Base-by-base conservation (phyloP, 2,888 invertebrate genomes). In the Drosophila limbata region DNA sequence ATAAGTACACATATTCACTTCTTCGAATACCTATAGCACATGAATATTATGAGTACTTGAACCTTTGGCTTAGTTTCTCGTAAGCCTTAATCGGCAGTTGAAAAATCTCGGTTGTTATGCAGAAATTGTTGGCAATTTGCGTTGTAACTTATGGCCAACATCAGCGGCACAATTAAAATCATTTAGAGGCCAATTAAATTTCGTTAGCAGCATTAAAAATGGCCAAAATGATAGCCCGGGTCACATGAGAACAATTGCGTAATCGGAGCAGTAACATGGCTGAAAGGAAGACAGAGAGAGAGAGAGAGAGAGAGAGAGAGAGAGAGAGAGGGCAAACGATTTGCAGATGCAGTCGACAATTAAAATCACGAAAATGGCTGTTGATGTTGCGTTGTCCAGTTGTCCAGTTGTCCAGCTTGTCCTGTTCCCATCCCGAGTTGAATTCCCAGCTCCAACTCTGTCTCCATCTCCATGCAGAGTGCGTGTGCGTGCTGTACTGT, bases 101-200 rank as follows among this genome's bases (percentile, higher is more conserved):
- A 45, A 15, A 55, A 42, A 64, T 64, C 59, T 52, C 39, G 28
- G 57, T 68, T 52, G 74, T 52, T 19, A 15, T 50, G 57, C 52
- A 76, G 83, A 21, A 37, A 55, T 81, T 66, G 73, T 60, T 47
- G 69, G 69, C 70, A 57, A 84, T 75, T 77, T 81, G 65, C 33
- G 51, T 59, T 81, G 87, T 84, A 84, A 88, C 77, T 88, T 83
- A 84, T 84, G 89, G 81, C 55, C 87, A 64, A 77, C 84, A 84
- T 84, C 84, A 88, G 89, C 87, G 81, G 88, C 81, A 79, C 89
- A 81, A 89, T 88, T 88, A 88, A 88, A 88, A 89, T 88, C 88
- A 88, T 88, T 88, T 88, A 89, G 89, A 82, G 78, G 77, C 76
- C 87, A 88, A 88, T 89, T 84, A 83, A 86, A 88, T 81, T 89